Conservation (phyloP, 2,888 invertebrate species). For the Polyommatus iphigenia region DNA sequence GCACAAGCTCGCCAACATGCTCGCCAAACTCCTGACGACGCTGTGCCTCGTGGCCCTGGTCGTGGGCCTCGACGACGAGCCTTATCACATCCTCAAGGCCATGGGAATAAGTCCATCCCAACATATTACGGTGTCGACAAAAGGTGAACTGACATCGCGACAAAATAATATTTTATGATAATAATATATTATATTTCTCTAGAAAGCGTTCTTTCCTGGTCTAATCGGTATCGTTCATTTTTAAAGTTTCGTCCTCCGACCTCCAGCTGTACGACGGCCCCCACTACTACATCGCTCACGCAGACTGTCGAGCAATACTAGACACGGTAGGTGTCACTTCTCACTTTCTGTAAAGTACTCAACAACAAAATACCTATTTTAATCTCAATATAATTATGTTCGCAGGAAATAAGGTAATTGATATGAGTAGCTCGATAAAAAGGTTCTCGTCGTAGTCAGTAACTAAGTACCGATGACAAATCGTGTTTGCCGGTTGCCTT, state of each 20-base stretch:
- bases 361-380: no score
- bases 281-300: background rate
- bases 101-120: background rate
- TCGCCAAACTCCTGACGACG: background rate
- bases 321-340: background rate
- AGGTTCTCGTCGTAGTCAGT: background rate
- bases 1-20: conserved; percentile 16
- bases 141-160: background rate
- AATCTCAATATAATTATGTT: no score
- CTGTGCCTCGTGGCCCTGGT: conserved; percentile 6
- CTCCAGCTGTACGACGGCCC: background rate
- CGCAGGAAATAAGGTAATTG: no score
- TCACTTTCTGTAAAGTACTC: background rate
- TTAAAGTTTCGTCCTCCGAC: background rate
- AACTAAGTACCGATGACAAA: no score
- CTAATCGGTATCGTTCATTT: background rate
- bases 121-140: background rate
- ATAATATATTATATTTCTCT: no score
- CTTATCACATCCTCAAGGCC: background rate
- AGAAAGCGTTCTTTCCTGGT: background rate
- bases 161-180: no score
- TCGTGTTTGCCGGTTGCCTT: no score
- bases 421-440: no score
- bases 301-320: background rate
- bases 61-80: background rate